phyloP scores from a whole-genome alignment of 30 jellyfish, hydroid and myxozoan species.

The Nemopilema nomurai region DNA sequence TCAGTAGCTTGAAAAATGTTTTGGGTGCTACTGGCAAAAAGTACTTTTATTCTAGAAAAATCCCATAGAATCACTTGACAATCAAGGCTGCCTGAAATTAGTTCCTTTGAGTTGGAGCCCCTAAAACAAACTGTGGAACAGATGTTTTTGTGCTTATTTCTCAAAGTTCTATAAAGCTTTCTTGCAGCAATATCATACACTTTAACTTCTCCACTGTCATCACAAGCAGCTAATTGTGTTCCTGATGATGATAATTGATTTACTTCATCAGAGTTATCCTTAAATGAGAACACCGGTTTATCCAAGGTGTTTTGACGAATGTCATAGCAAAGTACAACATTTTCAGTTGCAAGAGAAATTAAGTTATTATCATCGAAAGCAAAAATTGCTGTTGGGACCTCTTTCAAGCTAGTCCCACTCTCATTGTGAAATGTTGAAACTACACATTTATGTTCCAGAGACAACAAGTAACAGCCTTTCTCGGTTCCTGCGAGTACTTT shows the following conservation, averaged over 20 bases:
- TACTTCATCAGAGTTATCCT: slow-evolving; percentile 84
- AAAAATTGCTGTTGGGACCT: slow-evolving; percentile 65
- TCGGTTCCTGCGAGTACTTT: slow-evolving; percentile 89
- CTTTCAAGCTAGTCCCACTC: slow-evolving; percentile 2
- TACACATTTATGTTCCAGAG: slow-evolving; percentile 30
- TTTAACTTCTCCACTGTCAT: slow-evolving; percentile 91
- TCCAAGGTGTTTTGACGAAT: slow-evolving; percentile 5
- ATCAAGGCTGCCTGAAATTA: slow-evolving; percentile 90
- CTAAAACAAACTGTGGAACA: slow-evolving; percentile 77
- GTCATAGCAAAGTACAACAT: slow-evolving; percentile 40
- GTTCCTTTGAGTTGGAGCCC: slow-evolving; percentile 28
- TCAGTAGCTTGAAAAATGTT: slow-evolving; percentile 30
- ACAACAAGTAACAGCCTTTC: slow-evolving; percentile 64
- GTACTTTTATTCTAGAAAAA: slow-evolving; percentile 45
- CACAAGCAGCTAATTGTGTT: slow-evolving; percentile 76
- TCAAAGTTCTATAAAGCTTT: slow-evolving; percentile 62
- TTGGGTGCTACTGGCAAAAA: slow-evolving; percentile 69
- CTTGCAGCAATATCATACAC: slow-evolving; percentile 61
- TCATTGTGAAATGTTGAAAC: slow-evolving; percentile 11
- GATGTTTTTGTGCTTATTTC: slow-evolving; percentile 85
- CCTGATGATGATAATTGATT: slow-evolving; percentile 54
- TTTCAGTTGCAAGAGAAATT: slow-evolving; percentile 50
- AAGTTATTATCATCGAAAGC: slow-evolving; percentile 15
- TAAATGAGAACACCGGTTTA: slow-evolving; percentile 10
- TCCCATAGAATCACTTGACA: slow-evolving; percentile 84